Base-by-base conservation (phyloP, 2,797 vertebrate species). In the Esox masquinongy region DNA sequence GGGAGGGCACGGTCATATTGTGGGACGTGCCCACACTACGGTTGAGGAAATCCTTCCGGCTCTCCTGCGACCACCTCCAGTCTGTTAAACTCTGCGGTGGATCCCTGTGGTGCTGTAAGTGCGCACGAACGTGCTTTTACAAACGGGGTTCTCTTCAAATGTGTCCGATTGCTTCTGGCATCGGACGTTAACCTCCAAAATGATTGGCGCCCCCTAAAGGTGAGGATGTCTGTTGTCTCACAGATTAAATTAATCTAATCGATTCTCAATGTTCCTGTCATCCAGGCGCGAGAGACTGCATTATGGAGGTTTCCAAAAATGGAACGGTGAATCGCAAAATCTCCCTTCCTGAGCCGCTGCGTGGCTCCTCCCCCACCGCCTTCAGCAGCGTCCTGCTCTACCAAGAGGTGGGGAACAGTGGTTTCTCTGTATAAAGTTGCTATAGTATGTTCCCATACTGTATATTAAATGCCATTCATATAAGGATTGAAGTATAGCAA, bases 21-120 rank as follows among this genome's bases (percentile, higher is more conserved):
- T 99, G 98, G 98, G 95, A 97, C n/a, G 88, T 95, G 66, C 91
- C 92, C 63, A 94, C 95, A 0, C 89, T 99, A 47, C 94, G 94
- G 86, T 89, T 92, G 53, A 6, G 84, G 75, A 90, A 82, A 3
- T 83, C 91, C 2, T 95, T 96, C 75, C 94, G 94, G 68, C 90
- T 99, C 72, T 88, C 91, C 7, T 93, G 93, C 4, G 83, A 93
- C 3, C 81, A 82, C 15, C 94, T 99, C 43, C 94, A 85, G 61
- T 94, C 95, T 1, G 83, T 99, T 81, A 88, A 79, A 81, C 89
- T 94, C 80, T 88, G 90, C 12, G 80, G 82, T 0, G 86, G 90
- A 24, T 86, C 79, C 0, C 93, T 99, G 59, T 97, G 97, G 96
- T 98, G 96, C 93, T 97, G 98, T 99, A 89, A 95, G 98, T 97